Percentiles rank a stretch among this genome's conserved stretches.
These are phyloP conservation scores for Trematomus bernacchii DNA, from an alignment of 2,797 vertebrate species.

Conservation along the genomic window DNA sequence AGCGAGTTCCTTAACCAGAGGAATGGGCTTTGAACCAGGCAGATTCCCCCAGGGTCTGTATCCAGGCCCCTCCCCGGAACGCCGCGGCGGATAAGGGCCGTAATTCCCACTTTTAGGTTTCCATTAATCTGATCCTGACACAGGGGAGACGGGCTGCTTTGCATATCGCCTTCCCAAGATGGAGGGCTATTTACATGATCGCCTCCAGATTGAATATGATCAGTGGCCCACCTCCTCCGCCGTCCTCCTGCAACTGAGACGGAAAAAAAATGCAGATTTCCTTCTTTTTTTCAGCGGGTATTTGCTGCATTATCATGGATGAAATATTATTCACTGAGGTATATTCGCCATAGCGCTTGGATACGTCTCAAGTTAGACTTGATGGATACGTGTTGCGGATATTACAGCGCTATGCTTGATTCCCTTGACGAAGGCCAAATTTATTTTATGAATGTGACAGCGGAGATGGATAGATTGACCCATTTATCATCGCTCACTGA, in stretches of 20 bases:
- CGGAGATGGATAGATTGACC: slow-evolving; percentile 74
- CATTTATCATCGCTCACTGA: slow-evolving; percentile 79
- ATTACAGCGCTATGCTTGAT: slow-evolving; percentile 71
- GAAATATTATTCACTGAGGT: slow-evolving; percentile 79
- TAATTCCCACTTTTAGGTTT: slow-evolving; percentile 92
- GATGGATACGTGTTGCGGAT: slow-evolving; percentile 78
- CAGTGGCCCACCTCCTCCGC: slow-evolving; percentile 82
- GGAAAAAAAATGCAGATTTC: slow-evolving; percentile 68
- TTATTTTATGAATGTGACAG: slow-evolving; percentile 79
- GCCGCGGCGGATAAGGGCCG: slow-evolving; percentile 85
- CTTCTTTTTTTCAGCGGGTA: slow-evolving; percentile 52
- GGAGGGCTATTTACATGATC: slow-evolving; percentile 89
- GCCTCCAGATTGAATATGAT: slow-evolving; percentile 88
- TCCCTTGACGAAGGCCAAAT: slow-evolving; percentile 80
- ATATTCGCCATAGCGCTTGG: slow-evolving; percentile 58
- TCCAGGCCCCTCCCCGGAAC: slow-evolving; percentile 82
- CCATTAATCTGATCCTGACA: slow-evolving; percentile 91
- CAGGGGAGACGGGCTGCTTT: slow-evolving; percentile 88
- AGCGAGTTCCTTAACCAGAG: slow-evolving; percentile 85
- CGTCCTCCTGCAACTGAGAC: slow-evolving; percentile 72
- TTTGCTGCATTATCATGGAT: slow-evolving; percentile 78
- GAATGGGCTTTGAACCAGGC: slow-evolving; percentile 87
- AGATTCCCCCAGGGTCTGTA: slow-evolving; percentile 83
- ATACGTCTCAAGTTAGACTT: slow-evolving; percentile 74
- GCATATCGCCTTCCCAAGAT: slow-evolving; percentile 88